phyloP scores from a whole-genome alignment of 2,888 invertebrate species.

The Eulithis testata region DNA sequence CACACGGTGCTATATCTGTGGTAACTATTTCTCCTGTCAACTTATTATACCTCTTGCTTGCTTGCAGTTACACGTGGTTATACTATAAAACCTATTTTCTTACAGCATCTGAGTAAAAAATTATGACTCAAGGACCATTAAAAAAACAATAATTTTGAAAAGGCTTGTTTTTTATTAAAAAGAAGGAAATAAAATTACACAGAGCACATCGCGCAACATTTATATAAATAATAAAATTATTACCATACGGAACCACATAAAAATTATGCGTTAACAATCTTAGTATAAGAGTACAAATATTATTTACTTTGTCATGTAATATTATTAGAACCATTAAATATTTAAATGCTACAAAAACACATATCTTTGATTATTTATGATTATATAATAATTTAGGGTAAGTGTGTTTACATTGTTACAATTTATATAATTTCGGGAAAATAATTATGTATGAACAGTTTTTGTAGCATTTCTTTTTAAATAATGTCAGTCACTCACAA shows the following conservation, averaged over 20 bases:
- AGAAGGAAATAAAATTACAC: slow-evolving; percentile 72
- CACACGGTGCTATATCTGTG: too few relatives aligned
- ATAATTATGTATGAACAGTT: slow-evolving; percentile 19
- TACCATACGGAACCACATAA: slow-evolving; percentile 67
- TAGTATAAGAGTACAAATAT: slow-evolving; percentile 55
- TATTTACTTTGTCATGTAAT: slow-evolving; percentile 63
- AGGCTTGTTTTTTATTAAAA: slow-evolving; percentile 70
- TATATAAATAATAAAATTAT: slow-evolving; percentile 65
- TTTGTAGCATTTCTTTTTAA: slow-evolving; percentile 51
- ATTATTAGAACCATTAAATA: slow-evolving; percentile 43
- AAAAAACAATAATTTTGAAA: slow-evolving; percentile 42
- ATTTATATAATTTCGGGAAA: not conserved
- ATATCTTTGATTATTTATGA: not conserved
- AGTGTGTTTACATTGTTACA: too few relatives aligned
- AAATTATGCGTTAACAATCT: slow-evolving; percentile 70
- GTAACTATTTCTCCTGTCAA: too few relatives aligned
- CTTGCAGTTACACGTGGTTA: too few relatives aligned
- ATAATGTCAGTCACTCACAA: slow-evolving; percentile 53
- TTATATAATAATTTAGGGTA: too few relatives aligned
- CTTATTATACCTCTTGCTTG: too few relatives aligned
- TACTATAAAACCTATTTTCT: too few relatives aligned
- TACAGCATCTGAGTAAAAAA: too few relatives aligned
- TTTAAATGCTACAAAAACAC: slow-evolving; percentile 35
- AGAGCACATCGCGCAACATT: slow-evolving; percentile 77
- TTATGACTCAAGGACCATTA: too few relatives aligned